Percentiles rank a stretch among this genome's conserved stretches.
Conservation (phyloP, 30 jellyfish, hydroid and myxozoan genomes). For the Aurelia coerulea region DNA sequence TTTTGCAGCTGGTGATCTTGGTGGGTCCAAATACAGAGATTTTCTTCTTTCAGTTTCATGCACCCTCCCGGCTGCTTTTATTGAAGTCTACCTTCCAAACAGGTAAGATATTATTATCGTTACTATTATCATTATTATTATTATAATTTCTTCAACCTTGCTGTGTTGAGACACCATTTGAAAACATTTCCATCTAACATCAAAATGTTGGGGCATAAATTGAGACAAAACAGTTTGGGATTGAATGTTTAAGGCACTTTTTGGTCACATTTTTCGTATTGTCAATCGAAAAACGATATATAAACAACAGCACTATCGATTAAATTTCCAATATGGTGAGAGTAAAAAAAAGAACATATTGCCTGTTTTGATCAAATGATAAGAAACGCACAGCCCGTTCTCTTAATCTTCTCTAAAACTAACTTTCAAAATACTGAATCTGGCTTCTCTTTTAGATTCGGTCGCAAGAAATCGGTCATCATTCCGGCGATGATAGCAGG, state of each 20-base stretch:
- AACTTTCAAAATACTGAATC: too few species aligned
- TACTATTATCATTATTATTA: too few species aligned
- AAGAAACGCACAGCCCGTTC: too few species aligned
- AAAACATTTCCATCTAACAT: too few species aligned
- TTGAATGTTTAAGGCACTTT: too few species aligned
- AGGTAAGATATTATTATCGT: conserved; percentile 5
- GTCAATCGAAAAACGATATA: not conserved
- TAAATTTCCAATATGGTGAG: not conserved
- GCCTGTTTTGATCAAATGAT: not conserved
- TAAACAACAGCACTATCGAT: not conserved
- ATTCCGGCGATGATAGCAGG: conserved; percentile 8
- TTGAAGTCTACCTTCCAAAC: conserved; percentile 53
- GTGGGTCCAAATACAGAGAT: conserved; percentile 51
- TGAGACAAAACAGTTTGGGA: too few species aligned
- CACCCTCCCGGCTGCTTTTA: conserved; percentile 35
- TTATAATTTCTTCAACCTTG: too few species aligned
- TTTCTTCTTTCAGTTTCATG: conserved; percentile 31
- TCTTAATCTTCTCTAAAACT: too few species aligned
- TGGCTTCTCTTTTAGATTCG: not conserved
- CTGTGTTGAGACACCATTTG: too few species aligned
- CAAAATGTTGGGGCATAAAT: too few species aligned
- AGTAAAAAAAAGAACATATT: not conserved
- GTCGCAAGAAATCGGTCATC: not conserved
- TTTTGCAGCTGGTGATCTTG: conserved; percentile 70
- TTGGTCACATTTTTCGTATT: too few species aligned